Percentiles rank a stretch among this genome's conserved stretches.
Conservation (phyloP, 2,888 invertebrate species). For the Eristalis pertinax region DNA sequence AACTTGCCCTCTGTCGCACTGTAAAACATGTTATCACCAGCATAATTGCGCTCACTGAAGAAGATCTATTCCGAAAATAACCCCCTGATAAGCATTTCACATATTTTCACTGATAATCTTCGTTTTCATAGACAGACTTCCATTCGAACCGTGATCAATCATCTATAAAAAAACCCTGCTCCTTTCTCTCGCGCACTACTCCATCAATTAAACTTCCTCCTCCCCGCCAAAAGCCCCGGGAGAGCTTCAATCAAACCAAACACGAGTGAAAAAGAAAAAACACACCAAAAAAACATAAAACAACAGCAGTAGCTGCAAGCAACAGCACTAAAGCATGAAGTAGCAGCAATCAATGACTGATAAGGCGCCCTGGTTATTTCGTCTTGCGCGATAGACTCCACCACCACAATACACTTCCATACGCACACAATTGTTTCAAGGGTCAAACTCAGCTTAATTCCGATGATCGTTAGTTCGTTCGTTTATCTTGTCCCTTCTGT, state of each 20-base stretch:
- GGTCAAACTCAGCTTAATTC: slow-evolving; percentile 33
- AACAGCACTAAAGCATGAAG: neutral
- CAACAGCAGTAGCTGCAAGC: neutral
- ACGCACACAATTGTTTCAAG: slow-evolving; percentile 23
- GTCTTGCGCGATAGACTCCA: slow-evolving; percentile 40
- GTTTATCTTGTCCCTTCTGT: slow-evolving; percentile 42
- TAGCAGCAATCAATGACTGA: slow-evolving; percentile 58
- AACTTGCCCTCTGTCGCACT: too few species aligned
- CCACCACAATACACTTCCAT: slow-evolving; percentile 2
- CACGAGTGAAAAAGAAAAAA: neutral
- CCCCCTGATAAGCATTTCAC: neutral
- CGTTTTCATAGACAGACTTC: neutral
- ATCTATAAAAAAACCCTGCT: neutral
- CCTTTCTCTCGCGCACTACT: neutral
- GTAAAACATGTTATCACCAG: too few species aligned
- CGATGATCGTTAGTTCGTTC: neutral
- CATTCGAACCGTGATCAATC: neutral
- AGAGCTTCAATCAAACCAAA: neutral
- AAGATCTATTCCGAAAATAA: neutral
- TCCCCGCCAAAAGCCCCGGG: neutral
- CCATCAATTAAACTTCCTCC: neutral
- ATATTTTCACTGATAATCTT: neutral
- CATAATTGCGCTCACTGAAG: too few species aligned
- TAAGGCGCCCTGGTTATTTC: slow-evolving; percentile 66
- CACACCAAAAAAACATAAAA: neutral